phyloP scores from a whole-genome alignment of 2,797 vertebrate species.

The Astyanax mexicanus region DNA sequence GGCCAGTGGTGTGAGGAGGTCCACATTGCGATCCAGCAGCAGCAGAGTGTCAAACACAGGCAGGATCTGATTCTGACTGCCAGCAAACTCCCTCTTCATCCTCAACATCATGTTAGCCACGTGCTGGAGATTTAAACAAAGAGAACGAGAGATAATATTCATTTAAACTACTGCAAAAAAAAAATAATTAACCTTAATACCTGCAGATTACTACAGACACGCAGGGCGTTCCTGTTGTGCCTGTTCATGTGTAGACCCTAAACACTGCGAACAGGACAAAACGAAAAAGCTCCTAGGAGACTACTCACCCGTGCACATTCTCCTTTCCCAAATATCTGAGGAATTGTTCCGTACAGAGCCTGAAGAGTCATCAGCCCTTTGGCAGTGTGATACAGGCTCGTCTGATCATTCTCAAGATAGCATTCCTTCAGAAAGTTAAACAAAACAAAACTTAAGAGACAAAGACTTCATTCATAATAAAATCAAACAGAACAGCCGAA shows the following conservation, averaged over 20 bases:
- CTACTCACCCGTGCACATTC: conserved; percentile 91
- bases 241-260: background rate
- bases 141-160: background rate
- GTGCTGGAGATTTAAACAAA: conserved; percentile 76
- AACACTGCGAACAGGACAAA: background rate
- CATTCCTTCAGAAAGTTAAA: conserved; percentile 84
- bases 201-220: no score
- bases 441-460: background rate
- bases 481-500: background rate
- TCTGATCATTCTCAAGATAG: conserved; percentile 97
- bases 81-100: conserved; percentile 97
- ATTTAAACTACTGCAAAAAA: no score
- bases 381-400: conserved; percentile 94
- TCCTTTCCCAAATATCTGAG: conserved; percentile 97
- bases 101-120: conserved; percentile 99
- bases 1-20: conserved; percentile 91
- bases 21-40: conserved; percentile 93
- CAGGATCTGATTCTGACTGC: conserved; percentile 92
- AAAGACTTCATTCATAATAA: no score
- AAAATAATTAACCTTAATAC: no score
- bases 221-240: no score
- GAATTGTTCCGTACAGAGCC: conserved; percentile 95
- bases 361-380: conserved; percentile 98
- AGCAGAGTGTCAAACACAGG: conserved; percentile 96
- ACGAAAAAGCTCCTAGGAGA: no score